phyloP scores from a whole-genome alignment of 2,797 vertebrate genomes.

The Danio kyathit region DNA sequence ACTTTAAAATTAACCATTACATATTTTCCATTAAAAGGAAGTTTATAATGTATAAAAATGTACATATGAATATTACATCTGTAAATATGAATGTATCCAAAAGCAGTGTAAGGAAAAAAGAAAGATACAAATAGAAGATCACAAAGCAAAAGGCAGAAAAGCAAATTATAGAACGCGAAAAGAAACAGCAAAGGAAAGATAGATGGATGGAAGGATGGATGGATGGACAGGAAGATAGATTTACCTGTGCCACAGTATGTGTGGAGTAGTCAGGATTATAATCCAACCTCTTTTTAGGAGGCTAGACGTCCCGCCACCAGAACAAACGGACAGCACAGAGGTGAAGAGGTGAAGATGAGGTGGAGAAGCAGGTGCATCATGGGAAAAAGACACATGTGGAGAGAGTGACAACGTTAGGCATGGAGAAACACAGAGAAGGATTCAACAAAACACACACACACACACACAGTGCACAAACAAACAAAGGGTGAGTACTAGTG shows the following conservation, averaged over 20 bases:
- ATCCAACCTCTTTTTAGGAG: constrained; percentile 99
- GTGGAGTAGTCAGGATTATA: constrained; percentile 96
- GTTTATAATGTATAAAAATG: background rate
- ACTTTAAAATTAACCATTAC: background rate
- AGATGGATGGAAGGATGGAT: constrained; percentile 9
- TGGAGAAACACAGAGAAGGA: constrained; percentile 62
- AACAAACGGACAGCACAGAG: constrained; percentile 80
- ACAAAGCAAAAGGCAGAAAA: background rate
- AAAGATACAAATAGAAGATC: background rate
- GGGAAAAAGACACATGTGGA: constrained; percentile 85
- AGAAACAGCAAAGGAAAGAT: constrained; percentile 1
- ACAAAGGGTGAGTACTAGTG: constrained; percentile 23
- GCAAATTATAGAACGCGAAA: background rate
- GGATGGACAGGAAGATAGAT: constrained; percentile 70
- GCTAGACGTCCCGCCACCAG: constrained; percentile 83
- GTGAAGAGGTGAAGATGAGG: constrained; percentile 87
- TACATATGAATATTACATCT: background rate
- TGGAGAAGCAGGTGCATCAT: constrained; percentile 91
- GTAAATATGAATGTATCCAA: too few relatives aligned
- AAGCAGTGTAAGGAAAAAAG: background rate
- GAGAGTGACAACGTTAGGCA: constrained; percentile 86
- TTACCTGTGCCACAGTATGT: constrained; percentile 94
- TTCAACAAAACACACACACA: background rate
- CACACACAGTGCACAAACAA: constrained; percentile 33
- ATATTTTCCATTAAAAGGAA: background rate